Evolutionary conservation across 1,140 invertebrate species (phyloP).

Genomic region (Ridgeia piscesae): DNA sequence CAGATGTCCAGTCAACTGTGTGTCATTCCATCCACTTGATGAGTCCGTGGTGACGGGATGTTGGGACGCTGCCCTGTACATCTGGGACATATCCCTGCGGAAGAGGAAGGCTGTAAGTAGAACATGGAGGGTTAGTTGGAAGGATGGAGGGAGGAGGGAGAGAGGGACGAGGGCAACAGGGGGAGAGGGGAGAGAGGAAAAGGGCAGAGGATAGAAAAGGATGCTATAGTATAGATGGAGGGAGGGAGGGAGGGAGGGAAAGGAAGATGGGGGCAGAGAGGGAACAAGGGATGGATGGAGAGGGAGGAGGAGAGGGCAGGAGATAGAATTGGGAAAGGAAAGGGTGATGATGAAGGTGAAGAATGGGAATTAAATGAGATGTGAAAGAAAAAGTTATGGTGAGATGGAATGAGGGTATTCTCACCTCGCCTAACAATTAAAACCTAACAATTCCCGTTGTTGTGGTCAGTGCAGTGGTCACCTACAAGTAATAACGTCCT

Average conservation of each 20-base stretch:
- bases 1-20: slow-evolving; percentile 54
- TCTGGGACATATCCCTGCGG: slow-evolving; percentile 54
- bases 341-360: not conserved
- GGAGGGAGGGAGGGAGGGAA: not conserved
- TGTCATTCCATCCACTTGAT: slow-evolving; percentile 55
- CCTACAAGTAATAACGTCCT: not conserved
- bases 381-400: not conserved
- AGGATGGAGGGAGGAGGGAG: not conserved
- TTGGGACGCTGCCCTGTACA: slow-evolving; percentile 54
- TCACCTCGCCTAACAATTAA: not conserved
- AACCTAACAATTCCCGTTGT: not conserved
- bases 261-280: not conserved
- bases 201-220: not conserved
- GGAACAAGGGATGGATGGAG: not conserved
- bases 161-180: too few species aligned
- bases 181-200: too few species aligned
- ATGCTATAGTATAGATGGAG: too few species aligned
- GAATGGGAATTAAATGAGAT: not conserved
- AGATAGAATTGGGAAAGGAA: not conserved
- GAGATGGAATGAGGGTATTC: not conserved
- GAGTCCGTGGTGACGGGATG: slow-evolving; percentile 50
- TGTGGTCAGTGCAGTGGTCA: not conserved
- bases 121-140: not conserved
- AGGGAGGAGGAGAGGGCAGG: not conserved
- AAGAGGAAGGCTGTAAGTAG: slow-evolving; percentile 34